phyloP scores from a whole-genome alignment of 2,113 vertebrate genomes.

The Turnix velox region DNA sequence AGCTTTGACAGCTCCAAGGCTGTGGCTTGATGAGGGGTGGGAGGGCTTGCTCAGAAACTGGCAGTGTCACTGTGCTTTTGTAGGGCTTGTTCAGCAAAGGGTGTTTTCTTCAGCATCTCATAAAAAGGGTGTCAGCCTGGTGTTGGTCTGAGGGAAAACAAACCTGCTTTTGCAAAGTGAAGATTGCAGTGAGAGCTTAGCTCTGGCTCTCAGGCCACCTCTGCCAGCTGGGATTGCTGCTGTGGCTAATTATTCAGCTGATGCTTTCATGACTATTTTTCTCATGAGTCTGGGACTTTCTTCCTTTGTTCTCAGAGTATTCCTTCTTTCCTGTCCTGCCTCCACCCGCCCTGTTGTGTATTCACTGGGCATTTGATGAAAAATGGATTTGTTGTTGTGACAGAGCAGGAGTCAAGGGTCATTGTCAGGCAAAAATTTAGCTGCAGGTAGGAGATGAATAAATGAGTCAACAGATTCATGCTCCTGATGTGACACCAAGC shows the following conservation, averaged over 20 bases:
- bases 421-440: not conserved
- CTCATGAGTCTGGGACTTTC: not conserved
- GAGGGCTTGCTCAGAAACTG: not conserved
- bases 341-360: not conserved
- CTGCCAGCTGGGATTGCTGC: not conserved
- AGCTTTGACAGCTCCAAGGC: not conserved
- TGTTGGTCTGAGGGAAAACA: not conserved
- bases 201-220: not conserved
- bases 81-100: not conserved
- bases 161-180: not conserved
- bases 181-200: not conserved
- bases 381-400: not conserved
- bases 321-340: not conserved
- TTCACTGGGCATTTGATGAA: not conserved
- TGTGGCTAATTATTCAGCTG: not conserved
- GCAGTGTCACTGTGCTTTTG: not conserved
- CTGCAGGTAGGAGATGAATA: not conserved
- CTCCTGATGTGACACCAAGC: not conserved
- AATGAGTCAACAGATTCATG: not conserved
- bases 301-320: not conserved
- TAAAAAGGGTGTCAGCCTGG: conserved; percentile 11
- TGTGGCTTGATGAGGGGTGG: not conserved
- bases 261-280: not conserved
- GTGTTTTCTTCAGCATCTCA: not conserved
- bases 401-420: not conserved